Evolutionary conservation across 2,113 vertebrate species (phyloP).

Genomic region (Cardinalis cardinalis): DNA sequence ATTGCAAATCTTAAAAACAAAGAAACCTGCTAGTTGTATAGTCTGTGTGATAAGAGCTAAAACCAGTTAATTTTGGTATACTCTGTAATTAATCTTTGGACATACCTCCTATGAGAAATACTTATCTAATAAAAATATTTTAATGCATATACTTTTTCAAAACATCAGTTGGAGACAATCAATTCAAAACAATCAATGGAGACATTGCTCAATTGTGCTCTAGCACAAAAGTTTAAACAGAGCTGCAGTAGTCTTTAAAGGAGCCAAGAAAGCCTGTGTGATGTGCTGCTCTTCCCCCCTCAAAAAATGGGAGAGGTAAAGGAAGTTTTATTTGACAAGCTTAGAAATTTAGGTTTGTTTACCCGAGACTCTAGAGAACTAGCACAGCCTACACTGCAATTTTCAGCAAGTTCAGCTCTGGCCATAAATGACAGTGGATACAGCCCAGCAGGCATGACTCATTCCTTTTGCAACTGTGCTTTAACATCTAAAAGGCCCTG

Average conservation of each 20-base stretch:
- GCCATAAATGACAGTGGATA: not conserved
- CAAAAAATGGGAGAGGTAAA: not conserved
- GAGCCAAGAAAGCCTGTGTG: not conserved
- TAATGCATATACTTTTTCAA: not conserved
- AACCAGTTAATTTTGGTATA: not conserved
- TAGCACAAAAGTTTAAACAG: not conserved
- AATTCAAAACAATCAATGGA: not conserved
- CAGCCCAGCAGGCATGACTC: not conserved
- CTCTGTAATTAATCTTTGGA: not conserved
- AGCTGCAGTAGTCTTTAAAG: not conserved
- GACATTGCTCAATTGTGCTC: not conserved
- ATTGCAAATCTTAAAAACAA: not conserved
- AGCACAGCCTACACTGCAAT: not conserved
- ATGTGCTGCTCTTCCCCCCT: not conserved
- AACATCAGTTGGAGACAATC: not conserved
- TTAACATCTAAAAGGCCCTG: not conserved
- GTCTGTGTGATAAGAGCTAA: not conserved
- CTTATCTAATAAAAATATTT: not conserved
- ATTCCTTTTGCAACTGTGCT: not conserved
- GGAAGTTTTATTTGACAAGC: not conserved
- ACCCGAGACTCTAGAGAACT: not conserved
- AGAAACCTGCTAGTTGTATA: not conserved
- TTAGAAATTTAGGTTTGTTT: not conserved
- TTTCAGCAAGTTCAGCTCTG: not conserved
- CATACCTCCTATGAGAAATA: not conserved